These are phyloP conservation scores for Indri indri DNA, from an alignment of 2,113 vertebrate species.

Conservation along the genomic window DNA sequence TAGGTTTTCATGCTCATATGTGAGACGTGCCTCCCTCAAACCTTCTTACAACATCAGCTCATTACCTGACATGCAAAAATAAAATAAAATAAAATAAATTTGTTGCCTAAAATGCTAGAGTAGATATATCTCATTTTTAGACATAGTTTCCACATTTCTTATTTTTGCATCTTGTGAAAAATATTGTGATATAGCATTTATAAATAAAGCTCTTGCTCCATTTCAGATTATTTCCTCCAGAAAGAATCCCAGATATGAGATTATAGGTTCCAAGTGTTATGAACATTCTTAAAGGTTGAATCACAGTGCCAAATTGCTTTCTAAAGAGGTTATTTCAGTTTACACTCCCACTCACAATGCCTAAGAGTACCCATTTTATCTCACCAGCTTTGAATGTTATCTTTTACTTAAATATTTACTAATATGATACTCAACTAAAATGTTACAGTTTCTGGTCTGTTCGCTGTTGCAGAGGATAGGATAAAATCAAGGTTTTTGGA, in stretches of 20 bases:
- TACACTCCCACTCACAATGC: neutral
- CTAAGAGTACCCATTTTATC: slow-evolving; percentile 43
- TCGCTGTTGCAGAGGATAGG: neutral
- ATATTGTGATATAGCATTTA: neutral
- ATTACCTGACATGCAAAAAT: too few species aligned
- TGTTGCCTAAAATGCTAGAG: slow-evolving; percentile 17
- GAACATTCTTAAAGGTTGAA: slow-evolving; percentile 29
- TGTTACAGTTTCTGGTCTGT: neutral
- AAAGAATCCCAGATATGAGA: slow-evolving; percentile 29
- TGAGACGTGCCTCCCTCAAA: too few species aligned
- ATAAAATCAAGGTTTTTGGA: neutral
- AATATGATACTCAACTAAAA: slow-evolving; percentile 24
- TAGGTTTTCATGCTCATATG: too few species aligned
- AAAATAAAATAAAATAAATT: neutral
- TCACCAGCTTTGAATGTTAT: slow-evolving; percentile 31
- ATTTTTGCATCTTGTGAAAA: slow-evolving; percentile 15
- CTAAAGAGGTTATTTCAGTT: slow-evolving; percentile 46
- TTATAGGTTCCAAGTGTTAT: neutral
- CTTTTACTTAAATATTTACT: slow-evolving; percentile 59
- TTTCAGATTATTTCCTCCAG: slow-evolving; percentile 47
- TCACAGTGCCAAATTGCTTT: slow-evolving; percentile 32
- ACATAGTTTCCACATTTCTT: neutral
- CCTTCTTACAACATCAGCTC: too few species aligned
- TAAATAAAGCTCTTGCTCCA: slow-evolving; percentile 35
- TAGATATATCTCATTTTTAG: neutral